Percentiles rank a stretch among this genome's conserved stretches.
Evolutionary conservation across 2,113 vertebrate species (phyloP).

Genomic region (Halcyon malimbica): DNA sequence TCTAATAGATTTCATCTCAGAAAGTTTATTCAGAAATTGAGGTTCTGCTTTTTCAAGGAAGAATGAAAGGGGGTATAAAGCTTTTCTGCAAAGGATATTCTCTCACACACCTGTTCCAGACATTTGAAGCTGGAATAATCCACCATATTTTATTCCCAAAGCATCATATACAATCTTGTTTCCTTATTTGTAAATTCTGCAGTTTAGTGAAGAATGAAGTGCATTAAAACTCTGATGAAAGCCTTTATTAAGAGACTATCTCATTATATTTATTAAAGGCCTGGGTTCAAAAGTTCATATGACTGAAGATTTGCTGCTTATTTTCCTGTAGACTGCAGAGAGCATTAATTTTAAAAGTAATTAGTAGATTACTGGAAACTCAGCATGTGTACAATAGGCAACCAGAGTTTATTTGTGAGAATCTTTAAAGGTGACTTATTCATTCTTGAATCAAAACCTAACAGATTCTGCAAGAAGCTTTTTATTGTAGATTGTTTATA

Average conservation of each 20-base stretch:
- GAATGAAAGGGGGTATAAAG: accelerated
- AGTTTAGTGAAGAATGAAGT: not conserved
- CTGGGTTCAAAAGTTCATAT: not conserved
- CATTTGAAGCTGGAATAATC: not conserved
- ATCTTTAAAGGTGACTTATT: not conserved
- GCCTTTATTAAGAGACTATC: not conserved
- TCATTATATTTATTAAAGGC: not conserved
- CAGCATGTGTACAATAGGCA: not conserved
- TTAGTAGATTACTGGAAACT: not conserved
- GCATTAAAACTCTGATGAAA: not conserved
- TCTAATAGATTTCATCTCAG: not conserved
- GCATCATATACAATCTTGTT: not conserved
- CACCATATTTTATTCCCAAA: not conserved
- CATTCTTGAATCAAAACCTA: not conserved
- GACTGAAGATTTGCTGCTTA: not conserved
- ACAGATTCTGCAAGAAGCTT: not conserved
- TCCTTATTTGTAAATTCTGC: not conserved
- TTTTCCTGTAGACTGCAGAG: not conserved
- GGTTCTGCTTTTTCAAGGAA: not conserved
- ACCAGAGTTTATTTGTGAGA: not conserved
- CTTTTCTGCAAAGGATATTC: not conserved
- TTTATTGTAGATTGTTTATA: not conserved
- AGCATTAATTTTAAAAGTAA: not conserved
- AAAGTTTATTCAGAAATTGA: not conserved
- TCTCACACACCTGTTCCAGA: not conserved